These are phyloP conservation scores for Cheilosia urbana DNA, from an alignment of 2,888 invertebrate genomes.

Conservation along the genomic window DNA sequence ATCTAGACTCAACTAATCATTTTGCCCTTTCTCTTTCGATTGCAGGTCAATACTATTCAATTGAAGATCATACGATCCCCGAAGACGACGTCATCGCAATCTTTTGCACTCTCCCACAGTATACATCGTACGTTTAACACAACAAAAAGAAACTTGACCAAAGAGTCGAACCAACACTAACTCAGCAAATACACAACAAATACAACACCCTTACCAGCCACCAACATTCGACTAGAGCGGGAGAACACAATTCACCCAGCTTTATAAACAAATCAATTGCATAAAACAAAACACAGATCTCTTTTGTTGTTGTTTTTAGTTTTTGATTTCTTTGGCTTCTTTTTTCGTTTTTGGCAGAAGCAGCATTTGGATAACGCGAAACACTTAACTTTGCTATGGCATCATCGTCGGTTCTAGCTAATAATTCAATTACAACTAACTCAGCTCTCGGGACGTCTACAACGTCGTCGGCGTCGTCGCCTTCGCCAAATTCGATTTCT, in stretches of 20 bases:
- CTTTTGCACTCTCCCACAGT: background rate
- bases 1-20: conserved; percentile 3
- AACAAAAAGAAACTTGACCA: background rate
- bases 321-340: conserved; percentile 27
- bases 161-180: conserved; percentile 29
- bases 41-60: conserved; percentile 55
- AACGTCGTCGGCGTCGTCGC: conserved; percentile 70
- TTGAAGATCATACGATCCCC: conserved; percentile 52
- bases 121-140: conserved; percentile 7
- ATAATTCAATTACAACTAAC: conserved; percentile 81
- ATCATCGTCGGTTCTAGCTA: conserved; percentile 82
- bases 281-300: conserved; percentile 13
- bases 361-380: conserved; percentile 47
- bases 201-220: background rate
- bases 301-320: conserved; percentile 28
- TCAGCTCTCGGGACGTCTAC: conserved; percentile 75
- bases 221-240: background rate
- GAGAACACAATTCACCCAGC: conserved; percentile 16
- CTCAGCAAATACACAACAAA: conserved; percentile 14
- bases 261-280: conserved; percentile 27
- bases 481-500: conserved; percentile 58
- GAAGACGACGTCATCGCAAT: conserved; percentile 2
- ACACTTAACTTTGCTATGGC: conserved; percentile 79
- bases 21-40: conserved; percentile 34
- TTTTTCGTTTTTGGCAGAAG: conserved; percentile 38